Conservation (phyloP, 2,797 vertebrate species). For the Sebastes reedi region DNA sequence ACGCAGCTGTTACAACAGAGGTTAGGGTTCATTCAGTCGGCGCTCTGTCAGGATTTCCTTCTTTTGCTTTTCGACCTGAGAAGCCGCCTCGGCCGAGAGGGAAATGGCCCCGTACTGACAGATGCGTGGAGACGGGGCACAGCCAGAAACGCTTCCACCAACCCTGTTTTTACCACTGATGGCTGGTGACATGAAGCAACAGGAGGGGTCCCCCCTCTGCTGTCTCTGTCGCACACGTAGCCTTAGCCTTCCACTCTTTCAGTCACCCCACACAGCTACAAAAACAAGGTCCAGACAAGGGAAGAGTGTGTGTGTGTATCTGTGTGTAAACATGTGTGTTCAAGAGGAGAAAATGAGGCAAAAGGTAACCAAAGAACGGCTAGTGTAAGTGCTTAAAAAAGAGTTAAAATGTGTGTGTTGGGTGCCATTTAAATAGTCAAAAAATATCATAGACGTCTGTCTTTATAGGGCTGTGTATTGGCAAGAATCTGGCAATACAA, state of each 20-base stretch:
- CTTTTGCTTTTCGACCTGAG: conserved; percentile 44
- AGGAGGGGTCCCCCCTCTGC: neutral
- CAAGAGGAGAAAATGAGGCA: conserved; percentile 6
- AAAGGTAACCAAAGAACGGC: conserved; percentile 6
- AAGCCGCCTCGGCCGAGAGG: conserved; percentile 19
- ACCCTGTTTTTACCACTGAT: conserved; percentile 1
- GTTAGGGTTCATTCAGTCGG: conserved; percentile 54
- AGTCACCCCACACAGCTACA: conserved; percentile 51
- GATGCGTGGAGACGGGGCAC: conserved; percentile 33
- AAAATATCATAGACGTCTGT: too few species aligned
- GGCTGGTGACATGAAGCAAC: conserved; percentile 26
- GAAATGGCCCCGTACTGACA: conserved; percentile 44
- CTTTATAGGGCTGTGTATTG: too few species aligned
- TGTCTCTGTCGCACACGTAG: neutral
- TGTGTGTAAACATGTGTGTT: conserved; percentile 1
- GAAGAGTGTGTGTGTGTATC: neutral
- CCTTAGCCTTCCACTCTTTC: neutral
- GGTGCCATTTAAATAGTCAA: too few species aligned
- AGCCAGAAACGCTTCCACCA: conserved; percentile 27
- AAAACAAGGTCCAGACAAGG: conserved; percentile 52
- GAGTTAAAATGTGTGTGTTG: neutral
- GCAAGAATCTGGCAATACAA: too few species aligned
- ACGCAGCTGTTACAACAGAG: conserved; percentile 55
- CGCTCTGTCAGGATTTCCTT: conserved; percentile 76
- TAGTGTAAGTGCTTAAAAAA: neutral